Evolutionary conservation across 2,113 vertebrate genomes (phyloP).

Genomic region (Vidua macroura): DNA sequence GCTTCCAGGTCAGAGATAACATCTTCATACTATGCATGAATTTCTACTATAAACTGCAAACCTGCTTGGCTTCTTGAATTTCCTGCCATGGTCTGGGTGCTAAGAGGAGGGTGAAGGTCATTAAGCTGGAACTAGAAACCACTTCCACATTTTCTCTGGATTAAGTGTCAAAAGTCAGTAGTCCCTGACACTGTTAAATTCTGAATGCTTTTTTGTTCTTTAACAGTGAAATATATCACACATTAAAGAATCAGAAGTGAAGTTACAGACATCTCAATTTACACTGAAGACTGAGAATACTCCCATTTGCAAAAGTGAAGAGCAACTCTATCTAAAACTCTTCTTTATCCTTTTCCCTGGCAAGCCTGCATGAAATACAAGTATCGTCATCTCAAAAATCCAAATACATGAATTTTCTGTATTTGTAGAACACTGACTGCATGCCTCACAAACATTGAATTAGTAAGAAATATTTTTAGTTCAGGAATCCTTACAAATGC

Average conservation of each 20-base stretch:
- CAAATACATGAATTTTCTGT: not conserved
- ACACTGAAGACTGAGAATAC: not conserved
- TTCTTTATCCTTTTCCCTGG: not conserved
- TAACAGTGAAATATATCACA: not conserved
- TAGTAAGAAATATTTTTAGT: not conserved
- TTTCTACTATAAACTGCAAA: not conserved
- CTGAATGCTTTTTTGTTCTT: not conserved
- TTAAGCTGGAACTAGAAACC: not conserved
- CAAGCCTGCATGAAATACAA: not conserved
- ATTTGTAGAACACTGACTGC: not conserved
- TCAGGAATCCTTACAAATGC: not conserved
- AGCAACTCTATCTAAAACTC: not conserved
- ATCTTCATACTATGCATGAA: not conserved
- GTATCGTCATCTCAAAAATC: not conserved
- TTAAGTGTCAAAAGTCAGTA: not conserved
- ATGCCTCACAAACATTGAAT: not conserved
- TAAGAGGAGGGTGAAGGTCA: not conserved
- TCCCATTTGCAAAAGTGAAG: not conserved
- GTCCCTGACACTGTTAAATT: not conserved
- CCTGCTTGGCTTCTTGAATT: not conserved
- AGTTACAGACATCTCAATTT: not conserved
- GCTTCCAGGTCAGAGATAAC: not conserved
- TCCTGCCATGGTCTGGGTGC: not conserved
- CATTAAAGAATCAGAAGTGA: not conserved
- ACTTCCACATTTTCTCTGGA: not conserved